These are phyloP conservation scores for Ceuthmochares aereus DNA, from an alignment of 2,113 vertebrate genomes.

Conservation along the genomic window DNA sequence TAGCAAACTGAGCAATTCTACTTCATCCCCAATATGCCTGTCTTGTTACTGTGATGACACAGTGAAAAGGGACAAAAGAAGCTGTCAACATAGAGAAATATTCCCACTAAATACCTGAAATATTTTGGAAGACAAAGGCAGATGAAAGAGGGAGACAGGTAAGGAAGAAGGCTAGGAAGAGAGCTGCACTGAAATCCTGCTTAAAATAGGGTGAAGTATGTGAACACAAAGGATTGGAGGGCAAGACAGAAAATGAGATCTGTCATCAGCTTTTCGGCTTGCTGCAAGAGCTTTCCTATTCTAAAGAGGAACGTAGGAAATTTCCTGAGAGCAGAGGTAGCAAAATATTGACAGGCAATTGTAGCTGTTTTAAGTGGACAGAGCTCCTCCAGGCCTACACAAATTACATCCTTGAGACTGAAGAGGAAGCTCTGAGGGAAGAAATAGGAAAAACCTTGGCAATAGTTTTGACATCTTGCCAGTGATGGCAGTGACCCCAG, in stretches of 20 bases:
- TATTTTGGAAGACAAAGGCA: not conserved
- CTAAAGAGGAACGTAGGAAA: constrained; percentile 52
- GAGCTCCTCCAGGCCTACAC: not conserved
- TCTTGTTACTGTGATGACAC: not conserved
- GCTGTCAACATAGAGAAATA: not conserved
- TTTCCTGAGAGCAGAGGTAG: constrained; percentile 47
- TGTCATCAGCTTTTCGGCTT: not conserved
- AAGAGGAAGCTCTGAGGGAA: constrained; percentile 25
- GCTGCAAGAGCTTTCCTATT: constrained; percentile 33
- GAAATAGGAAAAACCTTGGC: constrained; percentile 34
- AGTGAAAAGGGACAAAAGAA: not conserved
- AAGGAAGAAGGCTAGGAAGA: not conserved
- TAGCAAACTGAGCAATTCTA: not conserved
- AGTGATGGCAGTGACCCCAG: constrained; percentile 23
- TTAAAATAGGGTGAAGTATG: not conserved
- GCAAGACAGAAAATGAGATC: constrained; percentile 28
- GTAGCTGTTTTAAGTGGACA: not conserved
- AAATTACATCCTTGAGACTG: constrained; percentile 18
- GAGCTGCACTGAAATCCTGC: constrained; percentile 21
- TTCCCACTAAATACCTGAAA: not conserved
- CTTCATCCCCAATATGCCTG: not conserved
- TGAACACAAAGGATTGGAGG: constrained; percentile 15
- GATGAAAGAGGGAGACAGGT: not conserved
- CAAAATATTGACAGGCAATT: constrained; percentile 32
- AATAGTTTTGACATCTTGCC: constrained; percentile 28